Evolutionary conservation across 1,140 invertebrate genomes (phyloP), one percentile per base, ranked within the genome.

Genomic region (Drosophila equinoxialis): DNA sequence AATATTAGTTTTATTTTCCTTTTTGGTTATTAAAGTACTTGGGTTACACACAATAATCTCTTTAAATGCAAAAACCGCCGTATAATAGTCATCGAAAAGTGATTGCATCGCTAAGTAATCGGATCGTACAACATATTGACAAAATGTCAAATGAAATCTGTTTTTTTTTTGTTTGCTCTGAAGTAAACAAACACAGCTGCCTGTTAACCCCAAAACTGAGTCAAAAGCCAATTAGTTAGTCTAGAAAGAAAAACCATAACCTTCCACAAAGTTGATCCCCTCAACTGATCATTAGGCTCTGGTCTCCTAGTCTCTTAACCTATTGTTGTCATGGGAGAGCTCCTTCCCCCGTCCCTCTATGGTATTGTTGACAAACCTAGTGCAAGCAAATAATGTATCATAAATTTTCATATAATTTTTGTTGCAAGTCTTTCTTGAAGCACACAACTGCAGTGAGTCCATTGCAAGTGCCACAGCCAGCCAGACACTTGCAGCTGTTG

Each of bases 371-470:
- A 86, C 82, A 86, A 86, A 86, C 83, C 82, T 87, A 86, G 82
- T 86, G 82, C 82, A 86, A 79, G 82, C 82, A 86, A 86, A 86
- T 86, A 86, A 86, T 86, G 82, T 86, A 86, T 86, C 82, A 86
- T 86, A 86, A 86, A 86, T 86, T 87, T 86, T 86, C 83, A 86
- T 86, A 86, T 86, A 86, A 86, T 82, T 86, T 85, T 86, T 37
- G 35, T 11, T 37, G 35, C 77, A 74, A 86, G 79, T 81, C 79
- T 79, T 75, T 81, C 84, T 83, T 77, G 70, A 65, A 65, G 63
- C 30, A 61, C 68, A 61, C 68, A 80, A 80, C 65, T 79, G 68
- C 78, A 73, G 69, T 73, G 69, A 55, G 61, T 48, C 71, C 71
- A 72, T 79, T 65, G 74, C 81, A 84, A 84, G 81, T 84, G 77